phyloP scores from a whole-genome alignment of 2,797 vertebrate genomes.

The Podarcis siculus region DNA sequence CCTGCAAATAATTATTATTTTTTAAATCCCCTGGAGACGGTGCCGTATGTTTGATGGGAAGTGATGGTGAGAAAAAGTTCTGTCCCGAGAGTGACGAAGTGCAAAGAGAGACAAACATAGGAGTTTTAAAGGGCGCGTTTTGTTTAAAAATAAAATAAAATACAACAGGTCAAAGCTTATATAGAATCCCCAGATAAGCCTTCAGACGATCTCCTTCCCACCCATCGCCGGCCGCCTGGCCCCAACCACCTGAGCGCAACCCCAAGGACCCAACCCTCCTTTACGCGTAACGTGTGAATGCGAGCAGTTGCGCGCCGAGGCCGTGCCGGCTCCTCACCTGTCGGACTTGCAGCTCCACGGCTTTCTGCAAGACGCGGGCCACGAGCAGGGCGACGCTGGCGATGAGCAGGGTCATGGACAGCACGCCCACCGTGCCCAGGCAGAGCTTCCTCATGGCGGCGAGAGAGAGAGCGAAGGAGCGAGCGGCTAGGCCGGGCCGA shows the following conservation, averaged over 20 bases:
- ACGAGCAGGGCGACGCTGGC: slow-evolving; percentile 79
- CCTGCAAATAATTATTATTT: not conserved
- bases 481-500: not conserved
- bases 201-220: not conserved
- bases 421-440: slow-evolving; percentile 71
- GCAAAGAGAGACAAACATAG: not conserved
- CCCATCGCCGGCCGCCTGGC: no score
- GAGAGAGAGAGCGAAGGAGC: not conserved
- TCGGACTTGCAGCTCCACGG: slow-evolving; percentile 75
- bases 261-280: not conserved
- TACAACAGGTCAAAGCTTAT: not conserved
- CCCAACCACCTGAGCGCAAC: not conserved
- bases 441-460: slow-evolving; percentile 73
- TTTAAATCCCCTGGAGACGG: no score
- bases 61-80: not conserved
- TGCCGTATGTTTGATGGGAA: not conserved
- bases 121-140: not conserved
- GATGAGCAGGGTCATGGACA: slow-evolving; percentile 79
- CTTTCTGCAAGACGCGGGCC: slow-evolving; percentile 77
- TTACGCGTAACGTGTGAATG: not conserved
- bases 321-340: slow-evolving; percentile 71
- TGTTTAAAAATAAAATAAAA: no score
- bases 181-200: not conserved
- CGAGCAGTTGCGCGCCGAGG: not conserved
- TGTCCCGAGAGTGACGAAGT: not conserved